Percentiles rank a stretch among this genome's conserved stretches.
phyloP scores from a whole-genome alignment of 35 echinoderm and acorn worm species.

The Holothuria glaberrima region DNA sequence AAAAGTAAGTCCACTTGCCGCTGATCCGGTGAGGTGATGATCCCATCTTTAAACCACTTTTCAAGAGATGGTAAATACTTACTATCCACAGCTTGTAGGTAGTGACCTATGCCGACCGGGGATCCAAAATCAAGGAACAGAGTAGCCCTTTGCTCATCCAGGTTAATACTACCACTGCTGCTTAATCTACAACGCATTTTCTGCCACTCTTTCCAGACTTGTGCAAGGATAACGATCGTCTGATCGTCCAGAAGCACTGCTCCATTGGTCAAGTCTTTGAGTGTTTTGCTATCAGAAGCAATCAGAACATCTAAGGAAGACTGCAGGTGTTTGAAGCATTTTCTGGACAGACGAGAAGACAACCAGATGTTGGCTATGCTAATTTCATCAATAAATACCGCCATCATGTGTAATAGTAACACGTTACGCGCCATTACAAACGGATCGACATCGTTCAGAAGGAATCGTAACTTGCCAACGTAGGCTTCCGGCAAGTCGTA shows the following conservation, averaged over 20 bases:
- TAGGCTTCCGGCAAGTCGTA: conserved; percentile 53
- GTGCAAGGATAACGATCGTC: not conserved
- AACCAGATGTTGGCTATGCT: conserved; percentile 52
- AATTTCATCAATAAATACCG: not conserved
- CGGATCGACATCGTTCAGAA: conserved; percentile 65
- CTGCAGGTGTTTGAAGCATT: conserved; percentile 6
- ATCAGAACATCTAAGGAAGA: not conserved
- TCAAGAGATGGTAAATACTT: not conserved
- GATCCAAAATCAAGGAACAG: not conserved
- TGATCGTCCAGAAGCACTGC: not conserved
- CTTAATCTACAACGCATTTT: conserved; percentile 1
- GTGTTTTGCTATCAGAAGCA: not conserved
- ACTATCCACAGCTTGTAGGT: no score
- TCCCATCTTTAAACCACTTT: conserved; percentile 27
- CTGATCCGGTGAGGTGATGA: not conserved
- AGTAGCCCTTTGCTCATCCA: not conserved
- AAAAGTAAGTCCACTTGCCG: not conserved
- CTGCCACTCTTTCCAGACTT: conserved; percentile 49
- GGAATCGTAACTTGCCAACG: conserved; percentile 51
- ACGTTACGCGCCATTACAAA: conserved; percentile 72
- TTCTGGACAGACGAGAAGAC: conserved; percentile 42
- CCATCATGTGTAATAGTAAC: conserved; percentile 74
- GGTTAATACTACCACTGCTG: no score
- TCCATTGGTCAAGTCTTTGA: not conserved
- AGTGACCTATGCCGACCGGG: not conserved